These are phyloP conservation scores for Drosophila fuyamai DNA, from an alignment of 1,140 invertebrate species.

Conservation along the genomic window DNA sequence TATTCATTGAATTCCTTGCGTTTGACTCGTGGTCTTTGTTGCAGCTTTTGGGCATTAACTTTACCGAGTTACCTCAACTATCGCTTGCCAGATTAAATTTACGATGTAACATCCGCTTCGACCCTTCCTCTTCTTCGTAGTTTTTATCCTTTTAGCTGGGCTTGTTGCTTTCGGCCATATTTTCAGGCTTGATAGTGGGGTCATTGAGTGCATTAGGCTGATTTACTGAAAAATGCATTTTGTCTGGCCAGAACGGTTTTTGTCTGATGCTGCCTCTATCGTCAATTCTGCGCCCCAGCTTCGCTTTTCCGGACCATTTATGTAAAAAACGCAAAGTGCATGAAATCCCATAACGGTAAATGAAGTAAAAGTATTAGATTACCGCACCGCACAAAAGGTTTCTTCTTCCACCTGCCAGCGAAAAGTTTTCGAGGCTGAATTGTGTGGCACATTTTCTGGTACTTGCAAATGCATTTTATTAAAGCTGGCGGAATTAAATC, in stretches of 20 bases:
- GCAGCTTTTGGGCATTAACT: slow-evolving; percentile 18
- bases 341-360: slow-evolving; percentile 73
- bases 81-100: slow-evolving; percentile 46
- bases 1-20: slow-evolving; percentile 5
- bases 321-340: slow-evolving; percentile 66
- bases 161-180: slow-evolving; percentile 48
- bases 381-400: slow-evolving; percentile 46
- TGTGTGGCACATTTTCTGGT: slow-evolving; percentile 47
- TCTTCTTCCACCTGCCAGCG: slow-evolving; percentile 10
- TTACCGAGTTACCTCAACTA: slow-evolving; percentile 37
- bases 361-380: slow-evolving; percentile 78
- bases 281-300: slow-evolving; percentile 6
- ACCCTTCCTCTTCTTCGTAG: neutral
- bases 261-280: slow-evolving; percentile 37
- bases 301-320: slow-evolving; percentile 30
- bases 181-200: slow-evolving; percentile 27
- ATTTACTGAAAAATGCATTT: slow-evolving; percentile 69
- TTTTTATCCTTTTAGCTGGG: slow-evolving; percentile 37
- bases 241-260: slow-evolving; percentile 19
- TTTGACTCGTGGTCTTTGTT: slow-evolving; percentile 1
- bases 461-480: slow-evolving; percentile 66
- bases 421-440: slow-evolving; percentile 13
- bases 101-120: slow-evolving; percentile 19
- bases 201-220: slow-evolving; percentile 75
- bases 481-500: slow-evolving; percentile 76